phyloP scores from a whole-genome alignment of 2,113 vertebrate genomes.

The Parus major region DNA sequence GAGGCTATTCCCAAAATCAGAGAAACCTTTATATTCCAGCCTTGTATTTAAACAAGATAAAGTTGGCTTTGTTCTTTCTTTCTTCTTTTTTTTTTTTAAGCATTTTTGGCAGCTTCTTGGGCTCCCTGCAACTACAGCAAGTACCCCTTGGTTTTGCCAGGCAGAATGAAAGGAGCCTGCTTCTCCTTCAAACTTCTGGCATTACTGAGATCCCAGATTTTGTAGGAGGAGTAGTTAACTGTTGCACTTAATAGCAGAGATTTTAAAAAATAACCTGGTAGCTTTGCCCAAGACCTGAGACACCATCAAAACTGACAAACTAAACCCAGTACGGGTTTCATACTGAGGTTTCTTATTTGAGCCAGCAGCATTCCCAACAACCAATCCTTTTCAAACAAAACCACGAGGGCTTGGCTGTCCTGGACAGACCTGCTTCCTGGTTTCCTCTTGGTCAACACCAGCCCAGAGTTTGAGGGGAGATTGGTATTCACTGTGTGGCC shows the following conservation, averaged over 20 bases:
- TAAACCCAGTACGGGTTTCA: background rate
- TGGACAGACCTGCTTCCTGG: constrained; percentile 80
- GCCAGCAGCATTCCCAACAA: background rate
- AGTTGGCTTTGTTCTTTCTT: background rate
- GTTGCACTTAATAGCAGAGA: rapidly evolving
- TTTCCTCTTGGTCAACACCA: constrained; percentile 77
- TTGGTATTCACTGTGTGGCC: background rate
- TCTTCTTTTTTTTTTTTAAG: background rate
- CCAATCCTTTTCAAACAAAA: background rate
- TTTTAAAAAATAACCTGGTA: background rate
- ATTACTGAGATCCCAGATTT: background rate
- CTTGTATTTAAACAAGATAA: background rate
- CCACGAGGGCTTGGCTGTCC: background rate
- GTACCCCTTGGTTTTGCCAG: background rate
- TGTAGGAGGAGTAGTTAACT: rapidly evolving
- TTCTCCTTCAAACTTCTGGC: background rate
- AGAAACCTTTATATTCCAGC: background rate
- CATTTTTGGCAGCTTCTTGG: background rate
- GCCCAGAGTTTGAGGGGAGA: constrained; percentile 68
- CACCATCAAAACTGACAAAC: background rate
- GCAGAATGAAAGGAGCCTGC: background rate
- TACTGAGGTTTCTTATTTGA: background rate
- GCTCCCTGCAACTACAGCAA: background rate
- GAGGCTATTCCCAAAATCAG: background rate
- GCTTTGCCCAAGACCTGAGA: background rate